These are phyloP conservation scores for Centropus bengalensis DNA, from an alignment of 2,113 vertebrate species.

Conservation along the genomic window DNA sequence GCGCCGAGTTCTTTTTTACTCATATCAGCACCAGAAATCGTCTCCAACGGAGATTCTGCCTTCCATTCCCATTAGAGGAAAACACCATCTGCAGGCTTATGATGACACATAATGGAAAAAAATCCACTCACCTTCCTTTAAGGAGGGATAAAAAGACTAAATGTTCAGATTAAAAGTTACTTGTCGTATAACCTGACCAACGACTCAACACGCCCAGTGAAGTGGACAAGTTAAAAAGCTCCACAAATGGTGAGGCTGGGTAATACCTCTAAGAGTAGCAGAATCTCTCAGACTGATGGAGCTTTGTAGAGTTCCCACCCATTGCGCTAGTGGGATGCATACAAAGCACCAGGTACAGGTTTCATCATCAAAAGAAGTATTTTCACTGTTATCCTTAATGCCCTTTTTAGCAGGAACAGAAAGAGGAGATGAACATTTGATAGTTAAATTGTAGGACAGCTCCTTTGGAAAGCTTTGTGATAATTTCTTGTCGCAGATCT, in stretches of 20 bases:
- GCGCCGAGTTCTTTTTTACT: background rate
- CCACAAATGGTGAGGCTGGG: background rate
- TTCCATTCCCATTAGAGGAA: background rate
- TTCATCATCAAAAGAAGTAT: background rate
- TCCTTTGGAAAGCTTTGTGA: background rate
- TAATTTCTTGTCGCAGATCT: conserved; percentile 38
- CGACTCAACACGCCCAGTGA: background rate
- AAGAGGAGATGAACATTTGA: background rate
- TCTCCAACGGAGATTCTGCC: background rate
- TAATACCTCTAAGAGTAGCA: background rate
- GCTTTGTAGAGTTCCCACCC: background rate
- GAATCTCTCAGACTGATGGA: background rate
- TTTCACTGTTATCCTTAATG: conserved; percentile 6
- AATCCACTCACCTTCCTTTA: background rate
- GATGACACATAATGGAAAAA: background rate
- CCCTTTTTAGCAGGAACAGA: conserved; percentile 24
- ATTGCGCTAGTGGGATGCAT: background rate
- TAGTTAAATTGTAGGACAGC: background rate
- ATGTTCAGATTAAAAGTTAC: background rate
- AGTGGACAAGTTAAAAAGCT: background rate
- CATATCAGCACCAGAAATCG: background rate
- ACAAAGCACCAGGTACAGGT: background rate
- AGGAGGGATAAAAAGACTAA: background rate
- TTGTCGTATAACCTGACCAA: background rate
- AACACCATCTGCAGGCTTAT: background rate